phyloP scores from a whole-genome alignment of 2,113 vertebrate species.

The Pao palembangensis region DNA sequence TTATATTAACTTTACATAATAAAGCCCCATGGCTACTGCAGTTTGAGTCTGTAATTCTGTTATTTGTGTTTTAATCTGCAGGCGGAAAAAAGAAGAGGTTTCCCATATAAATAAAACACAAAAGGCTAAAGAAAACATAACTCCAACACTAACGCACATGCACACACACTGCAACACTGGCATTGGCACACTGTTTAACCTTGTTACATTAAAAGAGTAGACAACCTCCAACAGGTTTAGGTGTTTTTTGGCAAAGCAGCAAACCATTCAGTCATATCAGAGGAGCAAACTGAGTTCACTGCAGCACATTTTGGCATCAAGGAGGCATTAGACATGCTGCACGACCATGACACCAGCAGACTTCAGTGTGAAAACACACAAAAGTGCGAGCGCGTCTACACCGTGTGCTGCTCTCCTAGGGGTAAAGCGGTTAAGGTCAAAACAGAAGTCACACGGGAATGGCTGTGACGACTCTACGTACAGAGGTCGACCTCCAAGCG shows the following conservation, averaged over 20 bases:
- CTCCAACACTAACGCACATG: not conserved
- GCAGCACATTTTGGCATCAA: conserved; percentile 12
- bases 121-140: too few species aligned
- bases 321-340: conserved; percentile 34
- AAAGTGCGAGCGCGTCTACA: conserved; percentile 24
- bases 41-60: conserved; percentile 24
- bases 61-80: conserved; percentile 32
- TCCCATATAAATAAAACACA: too few species aligned
- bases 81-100: conserved; percentile 14
- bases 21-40: conserved; percentile 25
- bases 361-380: conserved; percentile 23
- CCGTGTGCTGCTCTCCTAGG: conserved; percentile 35
- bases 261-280: conserved; percentile 12
- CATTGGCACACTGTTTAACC: not conserved
- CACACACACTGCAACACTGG: not conserved
- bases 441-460: conserved; percentile 43
- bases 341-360: conserved; percentile 22
- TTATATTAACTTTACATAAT: too few species aligned
- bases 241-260: not conserved
- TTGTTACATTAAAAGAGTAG: not conserved
- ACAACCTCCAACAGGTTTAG: not conserved
- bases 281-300: conserved; percentile 14
- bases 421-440: conserved; percentile 22
- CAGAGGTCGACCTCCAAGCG: conserved; percentile 69
- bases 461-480: conserved; percentile 62